Evolutionary conservation across 1,140 invertebrate species (phyloP).

Genomic region (Drosophila hydei): DNA sequence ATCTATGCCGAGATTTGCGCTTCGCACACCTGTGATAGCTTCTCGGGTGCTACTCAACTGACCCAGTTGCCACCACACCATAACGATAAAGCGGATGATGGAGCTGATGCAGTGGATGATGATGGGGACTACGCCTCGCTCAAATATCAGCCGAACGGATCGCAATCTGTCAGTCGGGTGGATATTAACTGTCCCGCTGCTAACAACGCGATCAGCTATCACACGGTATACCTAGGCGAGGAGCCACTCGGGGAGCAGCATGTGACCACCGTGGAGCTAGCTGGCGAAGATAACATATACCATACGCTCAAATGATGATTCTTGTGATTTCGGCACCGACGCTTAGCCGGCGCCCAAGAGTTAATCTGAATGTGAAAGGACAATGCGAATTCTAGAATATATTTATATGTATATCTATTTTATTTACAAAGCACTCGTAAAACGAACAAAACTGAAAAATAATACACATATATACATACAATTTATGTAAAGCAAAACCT

Average conservation of each 20-base stretch:
- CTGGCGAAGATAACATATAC: constrained; percentile 81
- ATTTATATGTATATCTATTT: constrained; percentile 29
- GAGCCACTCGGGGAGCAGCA: constrained; percentile 71
- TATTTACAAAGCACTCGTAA: constrained; percentile 48
- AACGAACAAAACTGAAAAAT: constrained; percentile 27
- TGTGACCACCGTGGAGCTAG: constrained; percentile 73
- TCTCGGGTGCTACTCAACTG: constrained; percentile 55
- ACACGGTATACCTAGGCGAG: constrained; percentile 77
- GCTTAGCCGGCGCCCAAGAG: constrained; percentile 72
- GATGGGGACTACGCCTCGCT: constrained; percentile 80
- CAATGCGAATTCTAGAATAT: constrained; percentile 28
- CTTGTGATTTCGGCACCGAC: constrained; percentile 81
- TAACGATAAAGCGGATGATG: constrained; percentile 26
- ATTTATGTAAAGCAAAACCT: constrained; percentile 36
- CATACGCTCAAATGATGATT: constrained; percentile 84
- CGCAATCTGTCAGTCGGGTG: constrained; percentile 75
- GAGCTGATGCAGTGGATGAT: constrained; percentile 35
- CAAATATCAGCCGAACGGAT: constrained; percentile 59
- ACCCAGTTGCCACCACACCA: constrained; percentile 44
- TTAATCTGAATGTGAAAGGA: constrained; percentile 55
- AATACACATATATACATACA: constrained; percentile 9
- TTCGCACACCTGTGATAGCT: constrained; percentile 62
- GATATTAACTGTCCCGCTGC: constrained; percentile 70
- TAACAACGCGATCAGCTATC: constrained; percentile 73
- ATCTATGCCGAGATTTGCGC: constrained; percentile 87